Percentiles rank a stretch among this genome's conserved stretches.
phyloP scores from a whole-genome alignment of 2,888 invertebrate genomes.

The Catocala sponsa region DNA sequence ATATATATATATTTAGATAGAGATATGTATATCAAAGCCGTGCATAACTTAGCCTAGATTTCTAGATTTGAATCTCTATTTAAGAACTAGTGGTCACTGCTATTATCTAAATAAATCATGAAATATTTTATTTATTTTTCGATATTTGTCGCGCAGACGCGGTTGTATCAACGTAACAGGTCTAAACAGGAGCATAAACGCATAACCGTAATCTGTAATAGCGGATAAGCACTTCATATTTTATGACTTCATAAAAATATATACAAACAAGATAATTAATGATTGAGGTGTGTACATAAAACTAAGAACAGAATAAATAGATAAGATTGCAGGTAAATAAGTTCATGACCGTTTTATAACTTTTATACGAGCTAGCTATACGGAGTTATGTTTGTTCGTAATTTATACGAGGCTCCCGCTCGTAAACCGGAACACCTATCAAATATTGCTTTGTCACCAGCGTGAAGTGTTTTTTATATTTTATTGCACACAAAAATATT shows the following conservation, averaged over 20 bases:
- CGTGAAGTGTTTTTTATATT: slow-evolving; percentile 54
- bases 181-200: too few species aligned
- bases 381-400: slow-evolving; percentile 50
- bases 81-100: too few species aligned
- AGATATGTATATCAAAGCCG: too few species aligned
- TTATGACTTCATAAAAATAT: slow-evolving; percentile 7
- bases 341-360: slow-evolving; percentile 52
- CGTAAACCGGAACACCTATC: slow-evolving; percentile 65
- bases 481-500: slow-evolving; percentile 46
- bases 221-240: not conserved
- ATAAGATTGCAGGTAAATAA: slow-evolving; percentile 46
- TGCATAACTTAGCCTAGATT: too few species aligned
- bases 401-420: slow-evolving; percentile 57
- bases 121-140: too few species aligned
- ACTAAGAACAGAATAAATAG: slow-evolving; percentile 55
- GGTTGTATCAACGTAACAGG: too few species aligned
- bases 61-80: too few species aligned
- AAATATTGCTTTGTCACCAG: slow-evolving; percentile 60
- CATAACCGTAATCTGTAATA: slow-evolving; percentile 1
- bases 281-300: slow-evolving; percentile 33
- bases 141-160: too few species aligned
- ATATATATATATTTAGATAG: too few species aligned
- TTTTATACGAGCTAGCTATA: slow-evolving; percentile 57
- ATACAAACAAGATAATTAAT: slow-evolving; percentile 14
- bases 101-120: too few species aligned